Base-by-base conservation (phyloP, 2,113 vertebrate species). In the Gallinago paraguaiae region DNA sequence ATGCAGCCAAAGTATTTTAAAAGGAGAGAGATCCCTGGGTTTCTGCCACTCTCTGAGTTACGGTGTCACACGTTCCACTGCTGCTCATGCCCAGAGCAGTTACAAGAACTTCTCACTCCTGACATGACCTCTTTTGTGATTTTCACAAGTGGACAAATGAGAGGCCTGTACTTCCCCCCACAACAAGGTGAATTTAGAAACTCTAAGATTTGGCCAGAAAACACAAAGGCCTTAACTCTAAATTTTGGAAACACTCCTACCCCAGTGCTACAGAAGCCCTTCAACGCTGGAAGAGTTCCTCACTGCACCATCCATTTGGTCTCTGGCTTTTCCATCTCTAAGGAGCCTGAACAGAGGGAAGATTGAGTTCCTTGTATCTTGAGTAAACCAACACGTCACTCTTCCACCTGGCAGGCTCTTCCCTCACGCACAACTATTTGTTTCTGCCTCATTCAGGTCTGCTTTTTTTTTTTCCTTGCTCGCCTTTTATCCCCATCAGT, bases 1-100 rank as follows among this genome's bases (percentile, higher is more conserved):
- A 64, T 23, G 31, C 39, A 90, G 50, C 14, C 72, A 33, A 64
- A 69, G 35, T 35, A 69, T 59, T 82, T 15, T 12, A 43, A 51
- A 64, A 82, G n/a, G 70, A 60, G 27, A 84, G 18, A 30, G 25
- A 67, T 64, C 53, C 22, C 30, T 60, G 30, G 39, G 17, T 7
- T 59, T 78, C 59, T 78, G 56, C 64, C 51, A 61, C 27, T 35
- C 57, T 57, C 35, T 10, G n/a, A 50, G 31, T 48, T 57, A 59
- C 0, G 2, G 17, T 53, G 60, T 18, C 69, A 59, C 0, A 0
- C 4, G 10, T 72, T 71, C 54, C 33, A 20, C 6, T 39, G 67
- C 27, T 74, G 14, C 68, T 27, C 1, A 1, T 54, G 25, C 43
- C 51, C 2, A 2, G 10, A 71, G 15, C 20, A 30, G 30, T 13